A percentile compares a stretch with the other conserved stretches of the same genome.
These are phyloP conservation scores for Ophthalmotilapia sp. DNA, from an alignment of 2,113 vertebrate species.

Conservation along the genomic window DNA sequence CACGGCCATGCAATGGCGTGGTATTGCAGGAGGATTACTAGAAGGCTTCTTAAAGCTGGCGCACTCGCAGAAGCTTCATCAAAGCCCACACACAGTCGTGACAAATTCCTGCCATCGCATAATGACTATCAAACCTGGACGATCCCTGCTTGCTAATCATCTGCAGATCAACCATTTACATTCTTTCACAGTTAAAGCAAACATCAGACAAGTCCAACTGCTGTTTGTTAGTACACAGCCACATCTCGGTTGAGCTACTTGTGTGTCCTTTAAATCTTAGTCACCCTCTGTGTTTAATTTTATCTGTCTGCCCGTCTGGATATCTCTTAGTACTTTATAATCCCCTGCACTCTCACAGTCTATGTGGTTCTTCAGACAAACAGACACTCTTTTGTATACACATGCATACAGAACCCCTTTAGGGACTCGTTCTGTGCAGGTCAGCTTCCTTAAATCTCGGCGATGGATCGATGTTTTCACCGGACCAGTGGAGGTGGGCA, in stretches of 20 bases:
- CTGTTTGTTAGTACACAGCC: not conserved
- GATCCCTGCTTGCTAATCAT: constrained; percentile 28
- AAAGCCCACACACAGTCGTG: constrained; percentile 31
- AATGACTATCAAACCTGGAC: constrained; percentile 15
- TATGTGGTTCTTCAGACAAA: not conserved
- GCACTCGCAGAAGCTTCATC: not conserved
- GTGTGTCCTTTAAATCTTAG: not conserved
- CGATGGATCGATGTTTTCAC: constrained; percentile 31
- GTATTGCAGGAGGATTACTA: constrained; percentile 16
- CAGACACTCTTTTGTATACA: not conserved
- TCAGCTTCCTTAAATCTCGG: constrained; percentile 31
- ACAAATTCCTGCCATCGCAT: constrained; percentile 32
- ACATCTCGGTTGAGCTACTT: not conserved
- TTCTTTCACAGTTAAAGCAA: not conserved
- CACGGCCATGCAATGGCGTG: not conserved
- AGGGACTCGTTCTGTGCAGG: constrained; percentile 18
- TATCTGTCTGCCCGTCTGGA: not conserved
- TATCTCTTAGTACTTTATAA: not conserved
- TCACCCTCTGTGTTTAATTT: not conserved
- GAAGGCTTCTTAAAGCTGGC: constrained; percentile 8
- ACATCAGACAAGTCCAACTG: not conserved
- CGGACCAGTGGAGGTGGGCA: not conserved
- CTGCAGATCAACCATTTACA: constrained; percentile 25
- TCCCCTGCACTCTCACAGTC: not conserved
- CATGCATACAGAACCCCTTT: not conserved